A percentile compares a stretch with the other conserved stretches of the same genome.
Conservation (phyloP, 53 echinoderm and acorn worm species). For the Temnopleurus reevesii region DNA sequence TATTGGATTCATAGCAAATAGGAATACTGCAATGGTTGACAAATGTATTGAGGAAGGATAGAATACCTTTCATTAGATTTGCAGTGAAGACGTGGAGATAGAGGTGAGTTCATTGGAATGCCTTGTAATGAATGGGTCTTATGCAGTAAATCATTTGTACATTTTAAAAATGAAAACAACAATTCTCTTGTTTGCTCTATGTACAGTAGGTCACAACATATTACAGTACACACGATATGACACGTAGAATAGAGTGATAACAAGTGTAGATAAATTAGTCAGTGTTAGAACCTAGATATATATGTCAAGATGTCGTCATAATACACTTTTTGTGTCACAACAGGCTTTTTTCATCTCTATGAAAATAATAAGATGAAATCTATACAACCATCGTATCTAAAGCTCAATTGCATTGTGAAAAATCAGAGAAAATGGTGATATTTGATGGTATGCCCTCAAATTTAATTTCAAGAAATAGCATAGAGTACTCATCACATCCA, state of each 20-base stretch:
- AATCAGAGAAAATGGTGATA: not conserved
- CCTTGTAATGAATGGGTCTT: not conserved
- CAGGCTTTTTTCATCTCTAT: slow-evolving; percentile 5
- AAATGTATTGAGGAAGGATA: not conserved
- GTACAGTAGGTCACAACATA: not conserved
- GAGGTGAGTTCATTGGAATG: not conserved
- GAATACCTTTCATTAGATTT: not conserved
- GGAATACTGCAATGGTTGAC: not conserved
- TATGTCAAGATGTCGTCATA: slow-evolving; percentile 20
- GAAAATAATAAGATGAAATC: not conserved
- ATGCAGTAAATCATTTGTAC: slow-evolving; percentile 9
- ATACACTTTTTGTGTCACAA: slow-evolving; percentile 6
- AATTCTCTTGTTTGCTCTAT: not conserved
- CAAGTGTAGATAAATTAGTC: slow-evolving; percentile 26
- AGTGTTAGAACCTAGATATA: slow-evolving; percentile 32
- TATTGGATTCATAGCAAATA: not conserved
- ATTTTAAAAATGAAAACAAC: not conserved
- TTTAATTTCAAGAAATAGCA: slow-evolving; percentile 3
- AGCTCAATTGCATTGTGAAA: not conserved
- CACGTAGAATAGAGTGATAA: not conserved
- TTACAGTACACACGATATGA: not conserved
- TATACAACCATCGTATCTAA: not conserved
- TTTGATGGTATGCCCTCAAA: not conserved
- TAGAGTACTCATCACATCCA: slow-evolving; percentile 41
- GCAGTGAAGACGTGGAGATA: not conserved